Evolutionary conservation across 35 echinoderm and acorn worm genomes (phyloP).

Genomic region (Hemicentrotus pulcherrimus): DNA sequence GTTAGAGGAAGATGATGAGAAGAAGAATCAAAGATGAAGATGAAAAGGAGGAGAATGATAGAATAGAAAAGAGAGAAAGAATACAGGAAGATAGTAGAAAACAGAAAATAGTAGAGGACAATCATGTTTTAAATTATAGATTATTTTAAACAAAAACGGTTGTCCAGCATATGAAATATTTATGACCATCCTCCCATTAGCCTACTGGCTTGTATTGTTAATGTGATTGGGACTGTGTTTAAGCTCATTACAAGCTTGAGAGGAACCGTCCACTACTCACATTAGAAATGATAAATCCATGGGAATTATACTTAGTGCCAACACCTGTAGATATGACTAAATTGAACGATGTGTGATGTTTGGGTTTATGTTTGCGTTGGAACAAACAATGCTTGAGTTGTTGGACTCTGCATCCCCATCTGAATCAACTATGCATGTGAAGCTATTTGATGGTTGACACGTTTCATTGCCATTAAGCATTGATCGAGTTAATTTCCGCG

Average conservation of each 20-base stretch:
- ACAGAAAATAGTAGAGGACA: not conserved
- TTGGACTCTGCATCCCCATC: not conserved
- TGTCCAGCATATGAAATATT: too few species aligned
- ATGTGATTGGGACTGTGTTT: too few species aligned
- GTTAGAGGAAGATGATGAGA: too few species aligned
- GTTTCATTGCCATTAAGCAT: not conserved
- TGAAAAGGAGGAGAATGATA: not conserved
- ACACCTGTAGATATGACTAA: not conserved
- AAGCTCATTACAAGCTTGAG: not conserved
- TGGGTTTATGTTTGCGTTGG: not conserved
- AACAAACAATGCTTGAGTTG: not conserved
- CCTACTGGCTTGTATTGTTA: too few species aligned
- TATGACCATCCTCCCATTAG: too few species aligned
- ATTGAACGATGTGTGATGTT: not conserved
- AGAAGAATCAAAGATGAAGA: not conserved
- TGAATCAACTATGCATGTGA: not conserved
- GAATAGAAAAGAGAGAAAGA: not conserved
- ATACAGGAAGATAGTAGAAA: not conserved
- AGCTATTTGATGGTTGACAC: not conserved
- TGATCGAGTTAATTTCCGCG: not conserved
- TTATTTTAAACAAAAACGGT: too few species aligned
- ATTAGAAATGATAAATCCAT: not conserved
- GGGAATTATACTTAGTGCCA: not conserved
- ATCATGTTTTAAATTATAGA: not conserved
- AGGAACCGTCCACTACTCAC: not conserved